These are phyloP conservation scores for Genyomyrus donnyi DNA, from an alignment of 2,113 vertebrate species.

Conservation along the genomic window DNA sequence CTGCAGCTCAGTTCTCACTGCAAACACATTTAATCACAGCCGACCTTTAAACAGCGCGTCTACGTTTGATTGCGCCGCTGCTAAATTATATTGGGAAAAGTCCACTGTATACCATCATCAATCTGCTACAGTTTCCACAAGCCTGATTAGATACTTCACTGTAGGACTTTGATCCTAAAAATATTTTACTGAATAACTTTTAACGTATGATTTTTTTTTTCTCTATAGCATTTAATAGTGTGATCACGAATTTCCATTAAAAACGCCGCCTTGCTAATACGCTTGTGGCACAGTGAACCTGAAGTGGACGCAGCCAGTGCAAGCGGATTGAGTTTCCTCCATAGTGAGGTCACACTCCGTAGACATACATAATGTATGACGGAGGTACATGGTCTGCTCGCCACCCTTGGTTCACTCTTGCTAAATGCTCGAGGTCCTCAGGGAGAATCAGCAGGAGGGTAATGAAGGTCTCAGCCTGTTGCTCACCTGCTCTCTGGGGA, in stretches of 20 bases:
- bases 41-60: neutral
- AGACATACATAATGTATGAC: neutral
- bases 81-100: neutral
- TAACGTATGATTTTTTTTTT: neutral
- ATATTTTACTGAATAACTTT: neutral
- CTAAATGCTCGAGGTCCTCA: neutral
- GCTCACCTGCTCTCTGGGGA: neutral
- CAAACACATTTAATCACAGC: neutral
- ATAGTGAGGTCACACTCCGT: neutral
- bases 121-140: neutral
- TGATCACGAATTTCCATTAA: neutral
- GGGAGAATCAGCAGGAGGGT: neutral
- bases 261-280: neutral
- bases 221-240: neutral
- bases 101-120: neutral
- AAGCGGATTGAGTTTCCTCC: neutral
- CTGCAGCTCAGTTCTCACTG: neutral
- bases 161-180: neutral
- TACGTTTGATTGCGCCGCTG: neutral
- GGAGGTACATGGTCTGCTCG: neutral
- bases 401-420: neutral
- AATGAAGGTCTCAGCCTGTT: neutral
- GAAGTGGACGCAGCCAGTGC: neutral
- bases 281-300: neutral
- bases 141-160: neutral